Evolutionary conservation across 64 coral and sea anemone species (phyloP).

Genomic region (Hydrozoanthus tunicans): DNA sequence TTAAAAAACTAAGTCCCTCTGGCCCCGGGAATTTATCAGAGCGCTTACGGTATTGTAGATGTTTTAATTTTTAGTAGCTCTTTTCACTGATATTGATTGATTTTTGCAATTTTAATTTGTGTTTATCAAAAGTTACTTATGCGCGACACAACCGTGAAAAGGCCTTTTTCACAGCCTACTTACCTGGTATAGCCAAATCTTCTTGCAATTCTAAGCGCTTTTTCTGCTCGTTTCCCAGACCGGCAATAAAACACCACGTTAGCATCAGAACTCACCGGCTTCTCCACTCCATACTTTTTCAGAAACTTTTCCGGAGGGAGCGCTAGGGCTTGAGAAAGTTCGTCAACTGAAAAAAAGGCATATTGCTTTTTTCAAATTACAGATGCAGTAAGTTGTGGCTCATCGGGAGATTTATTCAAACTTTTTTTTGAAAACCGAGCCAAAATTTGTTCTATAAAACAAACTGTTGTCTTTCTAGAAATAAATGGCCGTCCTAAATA

Average conservation of each 20-base stretch:
- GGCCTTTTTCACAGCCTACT: not conserved
- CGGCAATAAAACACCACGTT: conserved; percentile 59
- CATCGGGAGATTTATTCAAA: not conserved
- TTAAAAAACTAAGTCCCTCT: too few species aligned
- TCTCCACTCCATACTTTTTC: conserved; percentile 23
- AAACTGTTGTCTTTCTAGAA: too few species aligned
- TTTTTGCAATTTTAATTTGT: not conserved
- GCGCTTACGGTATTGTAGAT: too few species aligned
- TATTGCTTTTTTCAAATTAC: too few species aligned
- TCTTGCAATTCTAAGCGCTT: conserved; percentile 18
- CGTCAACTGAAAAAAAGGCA: conserved; percentile 8
- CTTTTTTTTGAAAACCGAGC: not conserved
- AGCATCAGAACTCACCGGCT: conserved; percentile 5
- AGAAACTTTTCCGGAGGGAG: conserved; percentile 9
- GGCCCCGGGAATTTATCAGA: too few species aligned
- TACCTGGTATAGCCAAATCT: conserved; percentile 33
- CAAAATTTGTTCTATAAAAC: not conserved
- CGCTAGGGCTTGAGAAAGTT: conserved; percentile 30
- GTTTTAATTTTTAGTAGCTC: not conserved
- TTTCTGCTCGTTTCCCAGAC: conserved; percentile 48
- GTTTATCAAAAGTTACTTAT: not conserved
- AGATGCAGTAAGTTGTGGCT: not conserved
- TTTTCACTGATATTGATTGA: too few species aligned
- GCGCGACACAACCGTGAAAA: not conserved
- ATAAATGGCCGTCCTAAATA: too few species aligned